phyloP scores from a whole-genome alignment of 1,140 invertebrate species.

The Nylanderia fulva region DNA sequence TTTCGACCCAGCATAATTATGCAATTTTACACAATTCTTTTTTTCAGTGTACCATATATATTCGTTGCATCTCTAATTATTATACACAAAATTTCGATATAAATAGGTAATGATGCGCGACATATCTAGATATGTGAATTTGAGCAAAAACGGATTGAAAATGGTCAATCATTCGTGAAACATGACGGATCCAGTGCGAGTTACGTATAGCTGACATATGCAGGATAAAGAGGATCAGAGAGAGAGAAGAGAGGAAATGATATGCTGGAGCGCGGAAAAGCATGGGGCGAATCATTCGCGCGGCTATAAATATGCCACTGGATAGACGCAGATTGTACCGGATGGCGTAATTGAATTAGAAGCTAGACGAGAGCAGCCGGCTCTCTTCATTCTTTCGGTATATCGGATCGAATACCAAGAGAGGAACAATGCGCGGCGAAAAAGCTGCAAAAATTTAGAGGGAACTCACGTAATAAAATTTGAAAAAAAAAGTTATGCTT shows the following conservation, averaged over 20 bases:
- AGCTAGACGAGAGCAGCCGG: slow-evolving; percentile 22
- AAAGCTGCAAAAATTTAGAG: slow-evolving; percentile 1
- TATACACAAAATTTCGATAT: no score
- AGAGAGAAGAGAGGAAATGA: slow-evolving; percentile 11
- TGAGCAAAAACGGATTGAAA: slow-evolving; percentile 10
- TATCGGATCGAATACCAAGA: no score
- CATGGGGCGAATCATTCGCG: slow-evolving; percentile 20
- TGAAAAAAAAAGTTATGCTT: not conserved
- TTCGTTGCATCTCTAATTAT: no score
- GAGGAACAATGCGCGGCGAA: not conserved
- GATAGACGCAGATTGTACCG: slow-evolving; percentile 41
- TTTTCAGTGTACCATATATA: no score
- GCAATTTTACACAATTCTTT: no score
- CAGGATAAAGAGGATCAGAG: not conserved
- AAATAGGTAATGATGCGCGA: not conserved
- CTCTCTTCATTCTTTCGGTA: slow-evolving; percentile 20
- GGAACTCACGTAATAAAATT: not conserved
- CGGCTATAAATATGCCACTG: slow-evolving; percentile 35
- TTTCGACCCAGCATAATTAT: no score
- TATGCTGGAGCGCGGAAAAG: slow-evolving; percentile 8
- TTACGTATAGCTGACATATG: slow-evolving; percentile 10
- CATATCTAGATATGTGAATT: not conserved
- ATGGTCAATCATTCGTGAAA: slow-evolving; percentile 23
- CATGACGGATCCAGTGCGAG: not conserved
- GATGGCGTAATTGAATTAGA: slow-evolving; percentile 47